Evolutionary conservation across 2,797 vertebrate species (phyloP).

Genomic region (Natrix natrix): DNA sequence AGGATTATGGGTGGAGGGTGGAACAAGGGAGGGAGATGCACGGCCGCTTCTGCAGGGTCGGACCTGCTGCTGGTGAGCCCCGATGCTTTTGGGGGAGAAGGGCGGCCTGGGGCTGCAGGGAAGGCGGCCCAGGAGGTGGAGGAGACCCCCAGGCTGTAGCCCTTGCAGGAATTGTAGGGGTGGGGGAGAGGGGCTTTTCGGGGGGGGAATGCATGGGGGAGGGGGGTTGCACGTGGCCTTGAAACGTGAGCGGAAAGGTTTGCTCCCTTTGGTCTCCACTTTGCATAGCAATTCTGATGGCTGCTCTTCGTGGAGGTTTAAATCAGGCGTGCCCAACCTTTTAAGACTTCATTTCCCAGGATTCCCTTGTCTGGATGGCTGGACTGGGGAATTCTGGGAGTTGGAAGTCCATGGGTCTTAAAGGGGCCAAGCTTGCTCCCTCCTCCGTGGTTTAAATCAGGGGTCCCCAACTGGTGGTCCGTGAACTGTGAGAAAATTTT

Average conservation of each 20-base stretch:
- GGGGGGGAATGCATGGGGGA: not conserved
- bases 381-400: not conserved
- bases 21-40: no score
- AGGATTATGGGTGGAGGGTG: no score
- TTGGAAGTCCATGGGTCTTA: not conserved
- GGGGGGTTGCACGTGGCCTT: not conserved
- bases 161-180: not conserved
- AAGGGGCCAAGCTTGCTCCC: not conserved
- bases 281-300: not conserved
- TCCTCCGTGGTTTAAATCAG: no score
- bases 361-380: not conserved
- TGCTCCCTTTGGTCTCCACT: fast-evolving
- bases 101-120: not conserved
- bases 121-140: no score
- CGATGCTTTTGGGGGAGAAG: no score
- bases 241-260: not conserved
- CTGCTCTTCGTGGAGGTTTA: not conserved
- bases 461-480: no score
- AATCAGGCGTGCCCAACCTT: not conserved
- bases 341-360: not conserved
- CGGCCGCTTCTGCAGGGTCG: not conserved
- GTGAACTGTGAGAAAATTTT: no score
- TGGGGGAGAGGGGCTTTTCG: not conserved
- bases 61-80: not conserved
- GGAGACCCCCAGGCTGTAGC: not conserved